Evolutionary conservation across 2,888 invertebrate species (phyloP), one percentile per base, ranked within the genome.

Genomic region (Amblyjoppa fuscipennis): DNA sequence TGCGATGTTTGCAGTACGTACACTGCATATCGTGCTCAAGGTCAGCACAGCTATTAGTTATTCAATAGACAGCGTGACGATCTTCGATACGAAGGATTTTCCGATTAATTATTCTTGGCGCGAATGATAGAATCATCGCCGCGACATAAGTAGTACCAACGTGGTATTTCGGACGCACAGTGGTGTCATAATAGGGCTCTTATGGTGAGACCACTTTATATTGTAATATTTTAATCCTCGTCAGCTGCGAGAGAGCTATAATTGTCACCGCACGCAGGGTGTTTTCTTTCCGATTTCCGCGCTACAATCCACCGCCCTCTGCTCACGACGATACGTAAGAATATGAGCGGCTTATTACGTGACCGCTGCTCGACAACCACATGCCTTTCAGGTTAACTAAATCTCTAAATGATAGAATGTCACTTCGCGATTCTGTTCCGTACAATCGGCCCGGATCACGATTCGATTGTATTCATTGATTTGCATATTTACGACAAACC

Each of bases 311-410:
- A 51, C 81, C 20, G 71, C 45, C 51, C 28, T 34, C 38, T 16
- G 38, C 69, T 78, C 64, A 51, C 59, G 41, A 49, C 77, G 41
- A 71, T 85, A 69, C 51, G 68, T 80, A 77, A 85, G 82, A 83
- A 85, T 78, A 49, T 68, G 82, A 51, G 80, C 85, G 82, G 81
- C 73, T 85, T 71, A 85, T 85, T 85, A 83, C 82, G 85, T 69
- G 69, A 79, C 76, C 79, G 73, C 61, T 59, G 71, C 71, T 73
- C 75, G 69, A 83, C 34, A 75, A 61, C 66, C 69, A 49, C 73
- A 74, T 69, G 49, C 80, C 80, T 81, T 74, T 25, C 83, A 76
- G 83, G 83, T 81, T 81, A 86, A 86, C n/a, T n/a, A n/a, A n/a
- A n/a, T n/a, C n/a, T 41, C 45, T 49, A 16, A 49, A 49, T 49